phyloP scores from a whole-genome alignment of 2,797 vertebrate species.

The Clangula hyemalis region DNA sequence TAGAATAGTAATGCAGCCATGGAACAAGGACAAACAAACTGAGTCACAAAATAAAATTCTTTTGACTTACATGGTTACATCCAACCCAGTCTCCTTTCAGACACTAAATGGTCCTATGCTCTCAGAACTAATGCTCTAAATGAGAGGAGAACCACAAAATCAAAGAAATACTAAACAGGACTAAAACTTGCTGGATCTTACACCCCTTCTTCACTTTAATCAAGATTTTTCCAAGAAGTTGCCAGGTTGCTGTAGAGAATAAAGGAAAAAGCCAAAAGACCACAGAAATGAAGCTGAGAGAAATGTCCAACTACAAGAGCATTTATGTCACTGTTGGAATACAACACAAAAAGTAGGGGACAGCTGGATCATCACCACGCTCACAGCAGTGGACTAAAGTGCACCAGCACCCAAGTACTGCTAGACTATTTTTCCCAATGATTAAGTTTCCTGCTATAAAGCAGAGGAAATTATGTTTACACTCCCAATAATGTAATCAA shows the following conservation, averaged over 20 bases:
- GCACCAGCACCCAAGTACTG: not conserved
- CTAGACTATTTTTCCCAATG: not conserved
- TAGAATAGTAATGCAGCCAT: not conserved
- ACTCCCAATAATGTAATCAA: conserved; percentile 40
- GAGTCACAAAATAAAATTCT: not conserved
- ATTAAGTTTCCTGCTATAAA: conserved; percentile 42
- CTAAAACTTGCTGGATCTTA: not conserved
- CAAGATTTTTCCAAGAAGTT: not conserved
- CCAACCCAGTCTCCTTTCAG: not conserved
- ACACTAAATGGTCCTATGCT: not conserved
- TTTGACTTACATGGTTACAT: not conserved
- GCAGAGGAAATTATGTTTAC: conserved; percentile 49
- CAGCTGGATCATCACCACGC: not conserved
- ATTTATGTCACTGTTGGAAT: not conserved
- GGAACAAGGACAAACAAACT: not conserved
- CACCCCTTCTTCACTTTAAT: not conserved
- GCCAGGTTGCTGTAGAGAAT: accelerated
- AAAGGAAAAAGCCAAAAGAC: not conserved
- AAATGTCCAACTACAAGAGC: not conserved
- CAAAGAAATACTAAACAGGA: not conserved
- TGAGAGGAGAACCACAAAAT: not conserved
- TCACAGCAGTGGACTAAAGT: not conserved
- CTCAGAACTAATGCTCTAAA: not conserved
- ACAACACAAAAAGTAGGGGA: not conserved
- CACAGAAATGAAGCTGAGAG: not conserved